Evolutionary conservation across 1,140 invertebrate genomes (phyloP).

Genomic region (Drosophila nasuta): DNA sequence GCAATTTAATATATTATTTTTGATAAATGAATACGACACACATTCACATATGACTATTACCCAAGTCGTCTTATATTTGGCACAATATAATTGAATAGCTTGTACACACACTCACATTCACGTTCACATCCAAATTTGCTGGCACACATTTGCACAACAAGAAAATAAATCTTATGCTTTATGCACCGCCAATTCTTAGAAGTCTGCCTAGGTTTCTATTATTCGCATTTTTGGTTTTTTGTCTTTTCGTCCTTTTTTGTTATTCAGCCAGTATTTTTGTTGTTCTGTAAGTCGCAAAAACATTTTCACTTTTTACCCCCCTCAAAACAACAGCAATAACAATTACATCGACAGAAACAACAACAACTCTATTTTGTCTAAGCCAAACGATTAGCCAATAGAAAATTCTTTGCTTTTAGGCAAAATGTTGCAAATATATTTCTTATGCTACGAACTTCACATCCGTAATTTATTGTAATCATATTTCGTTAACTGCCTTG

Average conservation of each 20-base stretch:
- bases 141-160: conserved; percentile 9
- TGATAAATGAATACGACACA: conserved; percentile 78
- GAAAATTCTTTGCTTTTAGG: conserved; percentile 21
- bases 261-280: conserved; percentile 32
- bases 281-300: conserved; percentile 35
- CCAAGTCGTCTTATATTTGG: conserved; percentile 33
- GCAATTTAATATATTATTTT: conserved; percentile 84
- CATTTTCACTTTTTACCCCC: conserved; percentile 47
- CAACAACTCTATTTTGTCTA: conserved; percentile 15
- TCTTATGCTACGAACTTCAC: conserved; percentile 21
- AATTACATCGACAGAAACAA: conserved; percentile 37
- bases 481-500: conserved; percentile 30
- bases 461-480: conserved; percentile 35
- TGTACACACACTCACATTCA: conserved; percentile 16
- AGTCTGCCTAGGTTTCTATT: conserved; percentile 27
- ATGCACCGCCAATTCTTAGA: conserved; percentile 48
- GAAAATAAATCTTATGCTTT: conserved; percentile 53
- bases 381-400: conserved; percentile 40
- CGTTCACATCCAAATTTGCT: background rate
- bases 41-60: conserved; percentile 25
- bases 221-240: conserved; percentile 30
- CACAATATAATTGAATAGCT: conserved; percentile 50
- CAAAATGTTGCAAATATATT: conserved; percentile 21
- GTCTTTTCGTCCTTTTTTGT: conserved; percentile 21
- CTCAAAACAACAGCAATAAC: conserved; percentile 10